Evolutionary conservation across 2,113 vertebrate genomes (phyloP).

Genomic region (Dasyprocta punctata): DNA sequence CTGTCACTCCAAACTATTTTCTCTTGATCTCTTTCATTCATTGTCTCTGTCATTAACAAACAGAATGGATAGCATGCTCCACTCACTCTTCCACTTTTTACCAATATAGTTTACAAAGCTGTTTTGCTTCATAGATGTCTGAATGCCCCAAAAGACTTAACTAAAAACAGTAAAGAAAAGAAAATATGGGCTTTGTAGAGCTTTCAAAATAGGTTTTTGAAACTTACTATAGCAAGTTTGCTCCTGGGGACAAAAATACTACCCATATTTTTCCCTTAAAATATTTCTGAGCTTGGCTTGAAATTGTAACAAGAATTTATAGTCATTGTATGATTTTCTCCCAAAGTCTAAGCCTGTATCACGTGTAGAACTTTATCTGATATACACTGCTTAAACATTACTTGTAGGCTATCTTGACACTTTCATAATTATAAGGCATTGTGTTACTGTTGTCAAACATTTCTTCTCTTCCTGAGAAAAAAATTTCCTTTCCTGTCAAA

Average conservation of each 20-base stretch:
- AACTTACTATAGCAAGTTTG: not conserved
- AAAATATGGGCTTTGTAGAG: not conserved
- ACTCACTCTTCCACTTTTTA: conserved; percentile 29
- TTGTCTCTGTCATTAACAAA: conserved; percentile 47
- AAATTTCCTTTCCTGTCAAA: not conserved
- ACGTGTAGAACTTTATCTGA: not conserved
- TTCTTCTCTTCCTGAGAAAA: not conserved
- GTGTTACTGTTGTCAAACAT: not conserved
- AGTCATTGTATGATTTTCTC: not conserved
- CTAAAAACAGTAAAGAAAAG: not conserved
- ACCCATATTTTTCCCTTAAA: not conserved
- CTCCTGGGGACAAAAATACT: not conserved
- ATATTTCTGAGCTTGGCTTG: not conserved
- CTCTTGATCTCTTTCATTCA: conserved; percentile 7
- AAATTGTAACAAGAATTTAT: not conserved
- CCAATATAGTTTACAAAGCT: not conserved
- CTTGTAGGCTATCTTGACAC: not conserved
- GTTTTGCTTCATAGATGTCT: not conserved
- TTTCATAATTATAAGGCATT: not conserved
- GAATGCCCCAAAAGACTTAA: not conserved
- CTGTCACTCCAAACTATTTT: conserved; percentile 4
- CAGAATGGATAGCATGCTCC: not conserved
- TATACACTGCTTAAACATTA: not conserved
- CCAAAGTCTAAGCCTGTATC: not conserved
- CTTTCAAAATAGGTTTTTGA: not conserved